Evolutionary conservation across 1,140 invertebrate genomes (phyloP).

Genomic region (Bombyx mandarina): DNA sequence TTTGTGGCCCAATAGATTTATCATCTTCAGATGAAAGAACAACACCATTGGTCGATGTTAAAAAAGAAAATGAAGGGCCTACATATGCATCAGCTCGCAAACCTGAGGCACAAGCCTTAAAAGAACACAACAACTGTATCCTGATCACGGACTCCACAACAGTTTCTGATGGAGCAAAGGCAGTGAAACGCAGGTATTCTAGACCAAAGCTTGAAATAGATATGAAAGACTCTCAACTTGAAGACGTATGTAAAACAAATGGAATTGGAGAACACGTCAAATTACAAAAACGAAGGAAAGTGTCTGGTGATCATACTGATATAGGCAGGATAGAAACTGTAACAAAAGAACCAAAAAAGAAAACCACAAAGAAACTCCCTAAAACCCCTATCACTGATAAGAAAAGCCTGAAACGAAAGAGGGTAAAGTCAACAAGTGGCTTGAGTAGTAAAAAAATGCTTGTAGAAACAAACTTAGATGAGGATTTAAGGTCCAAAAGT

Average conservation of each 20-base stretch:
- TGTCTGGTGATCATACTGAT: conserved; percentile 59
- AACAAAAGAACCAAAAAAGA: conserved; percentile 53
- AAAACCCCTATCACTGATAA: conserved; percentile 41
- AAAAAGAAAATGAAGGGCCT: conserved; percentile 65
- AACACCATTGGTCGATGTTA: conserved; percentile 60
- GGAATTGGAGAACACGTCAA: conserved; percentile 70
- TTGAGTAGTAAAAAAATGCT: conserved; percentile 42
- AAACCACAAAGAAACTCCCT: conserved; percentile 32
- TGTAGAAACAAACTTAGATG: conserved; percentile 27
- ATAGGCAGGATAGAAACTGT: conserved; percentile 37
- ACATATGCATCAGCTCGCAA: conserved; percentile 41
- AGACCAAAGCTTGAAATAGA: conserved; percentile 65
- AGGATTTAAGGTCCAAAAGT: conserved; percentile 38
- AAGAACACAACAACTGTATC: conserved; percentile 52
- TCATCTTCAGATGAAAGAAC: conserved; percentile 64
- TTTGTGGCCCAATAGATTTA: conserved; percentile 55
- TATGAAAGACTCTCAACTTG: conserved; percentile 60
- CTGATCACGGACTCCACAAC: conserved; percentile 27
- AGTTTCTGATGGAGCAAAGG: conserved; percentile 36
- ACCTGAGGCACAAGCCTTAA: conserved; percentile 53
- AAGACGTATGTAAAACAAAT: conserved; percentile 61
- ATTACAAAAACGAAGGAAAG: conserved; percentile 70
- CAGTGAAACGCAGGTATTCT: conserved; percentile 55
- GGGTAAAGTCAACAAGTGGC: conserved; percentile 24
- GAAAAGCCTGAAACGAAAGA: conserved; percentile 49